A percentile compares a stretch with the other conserved stretches of the same genome.
Conservation (phyloP, 2,888 invertebrate genomes). For the Aleiodes alternator region DNA sequence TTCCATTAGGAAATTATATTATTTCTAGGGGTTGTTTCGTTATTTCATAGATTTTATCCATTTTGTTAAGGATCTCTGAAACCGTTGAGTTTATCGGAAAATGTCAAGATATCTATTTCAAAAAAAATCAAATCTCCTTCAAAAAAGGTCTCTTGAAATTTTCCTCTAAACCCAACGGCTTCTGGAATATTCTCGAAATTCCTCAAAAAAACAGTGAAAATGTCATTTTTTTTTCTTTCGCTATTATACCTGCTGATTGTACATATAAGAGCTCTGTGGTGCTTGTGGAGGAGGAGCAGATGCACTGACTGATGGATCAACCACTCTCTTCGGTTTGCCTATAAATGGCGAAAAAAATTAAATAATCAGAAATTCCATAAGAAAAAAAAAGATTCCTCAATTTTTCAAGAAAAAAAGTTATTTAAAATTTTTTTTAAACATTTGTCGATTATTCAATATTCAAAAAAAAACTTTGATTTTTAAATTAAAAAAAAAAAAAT, state of each 20-base stretch:
- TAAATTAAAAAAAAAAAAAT: too few species aligned
- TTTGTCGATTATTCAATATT: too few species aligned
- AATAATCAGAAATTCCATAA: constrained; percentile 36
- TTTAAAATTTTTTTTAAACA: too few species aligned
- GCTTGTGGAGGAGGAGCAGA: constrained; percentile 58
- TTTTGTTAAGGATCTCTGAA: neutral
- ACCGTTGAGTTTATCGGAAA: too few species aligned
- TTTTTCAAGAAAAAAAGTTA: neutral
- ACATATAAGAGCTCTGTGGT: constrained; percentile 66
- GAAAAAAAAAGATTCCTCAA: neutral
- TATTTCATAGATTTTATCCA: neutral
- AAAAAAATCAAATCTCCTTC: too few species aligned
- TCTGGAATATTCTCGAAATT: too few species aligned
- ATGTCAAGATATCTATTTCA: too few species aligned
- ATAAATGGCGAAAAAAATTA: neutral
- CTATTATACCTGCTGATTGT: constrained; percentile 66
- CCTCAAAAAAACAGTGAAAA: neutral
- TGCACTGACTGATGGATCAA: constrained; percentile 70
- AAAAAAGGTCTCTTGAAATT: neutral
- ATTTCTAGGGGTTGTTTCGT: too few species aligned
- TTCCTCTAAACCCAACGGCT: neutral
- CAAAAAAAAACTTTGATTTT: too few species aligned
- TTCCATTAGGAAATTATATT: too few species aligned
- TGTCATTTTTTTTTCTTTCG: neutral
- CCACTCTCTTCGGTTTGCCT: constrained; percentile 71